These are phyloP conservation scores for Apis laboriosa DNA, from an alignment of 1,140 invertebrate species.

Conservation along the genomic window DNA sequence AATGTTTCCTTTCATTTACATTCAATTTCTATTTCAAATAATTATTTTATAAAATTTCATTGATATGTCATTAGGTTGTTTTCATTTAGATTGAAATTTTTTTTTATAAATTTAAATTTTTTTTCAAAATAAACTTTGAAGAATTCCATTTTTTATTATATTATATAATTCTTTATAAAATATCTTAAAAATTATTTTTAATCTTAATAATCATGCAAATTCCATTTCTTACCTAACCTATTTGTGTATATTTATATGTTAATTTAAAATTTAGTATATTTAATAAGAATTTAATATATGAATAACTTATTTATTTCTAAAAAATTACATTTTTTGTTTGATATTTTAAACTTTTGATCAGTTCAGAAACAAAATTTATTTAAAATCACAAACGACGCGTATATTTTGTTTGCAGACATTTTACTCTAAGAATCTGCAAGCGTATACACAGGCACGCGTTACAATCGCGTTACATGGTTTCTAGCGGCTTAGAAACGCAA, in stretches of 20 bases:
- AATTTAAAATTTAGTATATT: too few species aligned
- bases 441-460: conserved; percentile 23
- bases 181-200: too few species aligned
- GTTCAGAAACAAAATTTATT: neutral
- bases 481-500: conserved; percentile 36
- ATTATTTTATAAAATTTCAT: neutral
- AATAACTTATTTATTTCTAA: neutral
- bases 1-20: neutral
- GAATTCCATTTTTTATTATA: too few species aligned
- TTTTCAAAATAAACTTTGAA: too few species aligned
- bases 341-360: neutral
- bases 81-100: too few species aligned
- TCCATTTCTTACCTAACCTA: too few species aligned
- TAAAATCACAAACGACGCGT: neutral
- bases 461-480: conserved; percentile 53
- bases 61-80: neutral
- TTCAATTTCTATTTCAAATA: neutral
- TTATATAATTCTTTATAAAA: too few species aligned
- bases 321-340: neutral
- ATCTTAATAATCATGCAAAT: too few species aligned
- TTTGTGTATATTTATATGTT: too few species aligned
- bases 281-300: too few species aligned
- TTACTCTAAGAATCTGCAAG: conserved; percentile 52
- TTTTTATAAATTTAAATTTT: too few species aligned
- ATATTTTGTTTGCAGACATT: conserved; percentile 35